phyloP scores from a whole-genome alignment of 2,888 invertebrate genomes.

The Clunio marinus region DNA sequence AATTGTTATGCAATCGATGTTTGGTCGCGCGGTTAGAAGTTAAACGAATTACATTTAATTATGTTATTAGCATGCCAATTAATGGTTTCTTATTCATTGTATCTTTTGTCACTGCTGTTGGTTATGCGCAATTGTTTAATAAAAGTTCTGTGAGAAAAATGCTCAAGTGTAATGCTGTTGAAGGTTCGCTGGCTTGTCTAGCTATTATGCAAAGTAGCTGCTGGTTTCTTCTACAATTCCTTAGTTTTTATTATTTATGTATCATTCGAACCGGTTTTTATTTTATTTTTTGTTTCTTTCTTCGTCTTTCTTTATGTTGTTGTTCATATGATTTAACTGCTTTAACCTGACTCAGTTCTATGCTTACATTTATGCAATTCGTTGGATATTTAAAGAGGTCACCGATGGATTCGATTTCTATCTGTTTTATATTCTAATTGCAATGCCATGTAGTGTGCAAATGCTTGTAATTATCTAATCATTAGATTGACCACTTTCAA shows the following conservation, averaged over 20 bases:
- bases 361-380: not conserved
- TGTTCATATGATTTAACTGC: too few relatives aligned
- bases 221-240: not conserved
- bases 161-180: not conserved
- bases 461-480: too few relatives aligned
- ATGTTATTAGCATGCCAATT: not conserved
- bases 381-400: not conserved
- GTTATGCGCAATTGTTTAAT: too few relatives aligned
- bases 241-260: conserved; percentile 3
- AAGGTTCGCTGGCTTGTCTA: not conserved
- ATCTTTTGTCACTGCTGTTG: too few relatives aligned
- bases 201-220: conserved; percentile 1
- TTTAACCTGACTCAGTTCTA: not conserved
- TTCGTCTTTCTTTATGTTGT: not conserved
- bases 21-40: not conserved
- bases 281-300: not conserved
- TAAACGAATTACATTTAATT: not conserved
- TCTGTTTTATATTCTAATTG: too few relatives aligned
- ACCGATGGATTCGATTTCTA: too few relatives aligned
- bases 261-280: conserved; percentile 4
- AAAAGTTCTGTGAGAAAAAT: too few relatives aligned
- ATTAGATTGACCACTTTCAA: too few relatives aligned
- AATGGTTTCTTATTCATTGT: too few relatives aligned
- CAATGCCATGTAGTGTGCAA: too few relatives aligned
- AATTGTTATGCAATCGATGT: too few relatives aligned